Conservation (phyloP, 2,113 vertebrate genomes). For the Callorhinus ursinus region DNA sequence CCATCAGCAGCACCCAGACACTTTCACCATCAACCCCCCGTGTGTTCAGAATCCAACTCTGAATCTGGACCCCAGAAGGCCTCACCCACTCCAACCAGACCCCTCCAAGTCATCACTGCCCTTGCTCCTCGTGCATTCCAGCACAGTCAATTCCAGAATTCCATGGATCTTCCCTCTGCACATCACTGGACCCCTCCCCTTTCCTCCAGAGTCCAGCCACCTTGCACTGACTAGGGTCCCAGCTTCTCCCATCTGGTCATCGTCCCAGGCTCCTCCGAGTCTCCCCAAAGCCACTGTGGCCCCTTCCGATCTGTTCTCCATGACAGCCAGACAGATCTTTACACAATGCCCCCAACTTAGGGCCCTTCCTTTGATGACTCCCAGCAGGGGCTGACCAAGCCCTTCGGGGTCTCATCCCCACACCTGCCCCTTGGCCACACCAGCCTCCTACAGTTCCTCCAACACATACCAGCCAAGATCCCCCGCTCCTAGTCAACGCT, state of each 20-base stretch:
- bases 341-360: not conserved
- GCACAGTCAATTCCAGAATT: not conserved
- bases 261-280: not conserved
- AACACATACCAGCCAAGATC: not conserved
- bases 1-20: not conserved
- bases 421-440: not conserved
- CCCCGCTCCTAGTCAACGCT: not conserved
- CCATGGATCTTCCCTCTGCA: not conserved
- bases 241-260: not conserved
- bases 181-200: not conserved
- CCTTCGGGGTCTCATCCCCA: too few relatives aligned
- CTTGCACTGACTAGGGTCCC: not conserved
- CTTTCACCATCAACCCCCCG: too few relatives aligned
- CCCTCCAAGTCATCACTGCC: rapidly evolving
- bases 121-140: rapidly evolving
- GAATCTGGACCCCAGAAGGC: not conserved
- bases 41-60: not conserved
- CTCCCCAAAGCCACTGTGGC: not conserved
- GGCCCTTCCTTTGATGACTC: not conserved
- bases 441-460: not conserved
- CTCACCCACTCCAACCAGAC: not conserved
- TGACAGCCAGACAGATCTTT: not conserved
- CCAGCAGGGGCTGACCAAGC: rapidly evolving
- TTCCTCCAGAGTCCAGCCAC: not conserved
- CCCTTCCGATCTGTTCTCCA: not conserved